Evolutionary conservation across 2,797 vertebrate species (phyloP).

Genomic region (Schizothorax lantsangensis): DNA sequence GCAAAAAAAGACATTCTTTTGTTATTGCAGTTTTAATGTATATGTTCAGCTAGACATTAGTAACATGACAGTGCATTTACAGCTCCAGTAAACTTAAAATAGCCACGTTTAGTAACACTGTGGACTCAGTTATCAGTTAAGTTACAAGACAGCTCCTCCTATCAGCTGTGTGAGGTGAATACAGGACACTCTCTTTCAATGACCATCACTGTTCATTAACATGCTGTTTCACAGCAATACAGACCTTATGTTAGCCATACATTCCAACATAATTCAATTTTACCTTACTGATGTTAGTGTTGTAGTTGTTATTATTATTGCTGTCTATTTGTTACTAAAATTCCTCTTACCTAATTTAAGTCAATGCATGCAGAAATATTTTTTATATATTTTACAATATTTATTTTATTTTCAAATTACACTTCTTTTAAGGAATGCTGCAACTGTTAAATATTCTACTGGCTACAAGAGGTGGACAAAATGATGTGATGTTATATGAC

Average conservation of each 20-base stretch:
- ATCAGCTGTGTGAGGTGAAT: slow-evolving; percentile 20
- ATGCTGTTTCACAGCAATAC: neutral
- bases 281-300: neutral
- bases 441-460: neutral
- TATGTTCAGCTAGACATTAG: neutral
- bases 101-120: neutral
- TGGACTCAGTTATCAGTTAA: neutral
- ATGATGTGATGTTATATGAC: neutral
- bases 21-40: neutral
- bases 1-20: neutral
- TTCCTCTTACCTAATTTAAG: neutral
- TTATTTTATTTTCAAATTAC: too few species aligned
- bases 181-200: neutral
- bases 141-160: neutral
- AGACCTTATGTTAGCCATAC: neutral
- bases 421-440: neutral
- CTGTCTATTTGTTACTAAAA: neutral
- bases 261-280: too few species aligned
- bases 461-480: neutral
- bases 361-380: neutral
- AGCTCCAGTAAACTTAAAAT: neutral
- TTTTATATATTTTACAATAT: too few species aligned
- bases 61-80: neutral
- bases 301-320: neutral
- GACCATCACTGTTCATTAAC: neutral